Percentiles rank a stretch among this genome's conserved stretches.
Conservation (phyloP, 2,888 invertebrate genomes). For the Andrena bucephala region DNA sequence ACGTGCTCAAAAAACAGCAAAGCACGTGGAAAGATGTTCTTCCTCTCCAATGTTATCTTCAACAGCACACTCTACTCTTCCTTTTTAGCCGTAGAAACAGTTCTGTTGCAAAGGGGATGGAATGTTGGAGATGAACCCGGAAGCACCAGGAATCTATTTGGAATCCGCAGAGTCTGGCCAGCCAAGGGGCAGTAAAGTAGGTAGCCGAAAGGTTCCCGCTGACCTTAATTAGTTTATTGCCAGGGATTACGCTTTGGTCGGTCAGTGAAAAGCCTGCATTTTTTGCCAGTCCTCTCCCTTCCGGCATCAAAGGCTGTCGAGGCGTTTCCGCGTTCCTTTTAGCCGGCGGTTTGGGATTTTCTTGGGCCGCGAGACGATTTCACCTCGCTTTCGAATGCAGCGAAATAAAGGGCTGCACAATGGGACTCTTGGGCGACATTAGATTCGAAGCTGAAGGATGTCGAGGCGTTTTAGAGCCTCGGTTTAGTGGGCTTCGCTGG, state of each 20-base stretch:
- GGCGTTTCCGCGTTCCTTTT: constrained; percentile 58
- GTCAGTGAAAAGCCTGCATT: constrained; percentile 69
- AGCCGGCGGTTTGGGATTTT: constrained; percentile 53
- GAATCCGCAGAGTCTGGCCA: constrained; percentile 21
- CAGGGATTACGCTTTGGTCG: constrained; percentile 73
- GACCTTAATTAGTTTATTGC: constrained; percentile 81
- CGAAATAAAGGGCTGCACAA: constrained; percentile 16
- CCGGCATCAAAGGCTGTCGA: constrained; percentile 33
- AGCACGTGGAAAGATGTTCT: too few species aligned
- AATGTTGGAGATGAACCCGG: constrained; percentile 37
- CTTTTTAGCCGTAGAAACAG: too few species aligned
- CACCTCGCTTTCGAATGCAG: constrained; percentile 61
- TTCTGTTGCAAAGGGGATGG: neutral
- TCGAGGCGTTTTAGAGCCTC: neutral
- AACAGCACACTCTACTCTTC: neutral
- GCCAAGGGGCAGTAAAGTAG: constrained; percentile 35
- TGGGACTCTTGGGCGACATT: neutral
- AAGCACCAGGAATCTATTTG: constrained; percentile 12
- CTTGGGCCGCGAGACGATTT: constrained; percentile 66
- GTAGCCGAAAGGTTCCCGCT: constrained; percentile 43
- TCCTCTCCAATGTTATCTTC: neutral
- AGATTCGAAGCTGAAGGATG: neutral
- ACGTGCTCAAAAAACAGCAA: too few species aligned
- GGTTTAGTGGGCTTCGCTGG: too few species aligned
- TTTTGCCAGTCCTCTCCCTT: constrained; percentile 50